phyloP scores from a whole-genome alignment of 2,888 invertebrate genomes.

The Troides helena region DNA sequence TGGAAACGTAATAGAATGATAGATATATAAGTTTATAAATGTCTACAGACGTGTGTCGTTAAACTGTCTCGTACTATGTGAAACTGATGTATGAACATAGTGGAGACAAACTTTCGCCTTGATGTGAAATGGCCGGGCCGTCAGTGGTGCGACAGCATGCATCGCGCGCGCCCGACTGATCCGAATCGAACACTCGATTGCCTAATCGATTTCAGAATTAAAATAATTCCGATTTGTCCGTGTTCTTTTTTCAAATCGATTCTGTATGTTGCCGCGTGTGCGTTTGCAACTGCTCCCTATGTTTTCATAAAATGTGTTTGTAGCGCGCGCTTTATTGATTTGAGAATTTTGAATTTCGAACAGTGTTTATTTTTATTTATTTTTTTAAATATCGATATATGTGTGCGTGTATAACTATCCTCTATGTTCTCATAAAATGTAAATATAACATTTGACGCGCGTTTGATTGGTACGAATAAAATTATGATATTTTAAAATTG shows the following conservation, averaged over 20 bases:
- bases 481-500: too few relatives aligned
- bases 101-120: slow-evolving; percentile 62
- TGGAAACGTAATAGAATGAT: slow-evolving; percentile 26
- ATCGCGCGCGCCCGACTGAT: slow-evolving; percentile 52
- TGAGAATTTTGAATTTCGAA: background rate
- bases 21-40: slow-evolving; percentile 37
- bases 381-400: too few relatives aligned
- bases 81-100: slow-evolving; percentile 40
- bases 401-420: too few relatives aligned
- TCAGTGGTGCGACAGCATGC: slow-evolving; percentile 52
- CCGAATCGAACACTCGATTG: slow-evolving; percentile 29
- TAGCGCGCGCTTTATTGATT: too few relatives aligned
- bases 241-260: slow-evolving; percentile 11
- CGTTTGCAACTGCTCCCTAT: too few relatives aligned
- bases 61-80: slow-evolving; percentile 40
- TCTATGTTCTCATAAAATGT: too few relatives aligned
- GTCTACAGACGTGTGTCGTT: slow-evolving; percentile 42
- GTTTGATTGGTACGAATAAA: too few relatives aligned
- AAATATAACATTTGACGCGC: too few relatives aligned
- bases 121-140: slow-evolving; percentile 58
- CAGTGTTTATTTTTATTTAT: too few relatives aligned
- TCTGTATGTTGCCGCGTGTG: background rate
- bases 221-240: slow-evolving; percentile 29
- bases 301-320: too few relatives aligned
- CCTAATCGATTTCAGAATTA: slow-evolving; percentile 33